These are phyloP conservation scores for Eleutherodactylus coqui DNA, from an alignment of 2,797 vertebrate species.

Conservation along the genomic window DNA sequence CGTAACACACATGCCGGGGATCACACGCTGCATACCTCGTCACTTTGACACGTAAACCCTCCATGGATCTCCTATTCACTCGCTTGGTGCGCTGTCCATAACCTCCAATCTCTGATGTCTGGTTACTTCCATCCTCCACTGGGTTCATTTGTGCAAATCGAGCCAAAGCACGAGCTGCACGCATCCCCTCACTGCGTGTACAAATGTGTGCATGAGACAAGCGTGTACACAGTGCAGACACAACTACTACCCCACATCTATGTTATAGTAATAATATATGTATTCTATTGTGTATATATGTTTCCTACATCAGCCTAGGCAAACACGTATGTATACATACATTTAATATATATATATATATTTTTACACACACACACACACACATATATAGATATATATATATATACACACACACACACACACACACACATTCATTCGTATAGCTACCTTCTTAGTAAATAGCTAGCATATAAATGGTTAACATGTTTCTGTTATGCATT, in stretches of 20 bases:
- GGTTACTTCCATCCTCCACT: slow-evolving; percentile 34
- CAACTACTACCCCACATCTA: slow-evolving; percentile 30
- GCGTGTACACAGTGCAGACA: slow-evolving; percentile 8
- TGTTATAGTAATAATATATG: too few relatives aligned
- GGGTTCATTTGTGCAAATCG: slow-evolving; percentile 57
- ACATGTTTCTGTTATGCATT: too few relatives aligned
- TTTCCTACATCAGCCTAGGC: too few relatives aligned
- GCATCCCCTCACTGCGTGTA: slow-evolving; percentile 38
- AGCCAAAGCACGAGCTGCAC: slow-evolving; percentile 52
- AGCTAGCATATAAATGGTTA: too few relatives aligned
- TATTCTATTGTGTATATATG: too few relatives aligned
- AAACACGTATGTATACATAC: not conserved
- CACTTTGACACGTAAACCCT: slow-evolving; percentile 42
- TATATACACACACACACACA: too few relatives aligned
- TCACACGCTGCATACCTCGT: slow-evolving; percentile 8
- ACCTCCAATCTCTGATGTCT: slow-evolving; percentile 26
- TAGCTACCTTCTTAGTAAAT: too few relatives aligned
- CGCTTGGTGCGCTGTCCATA: slow-evolving; percentile 37
- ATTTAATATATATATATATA: too few relatives aligned
- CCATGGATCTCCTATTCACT: not conserved
- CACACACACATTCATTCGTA: too few relatives aligned
- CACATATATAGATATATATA: too few relatives aligned
- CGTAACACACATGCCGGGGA: not conserved
- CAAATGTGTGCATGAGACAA: not conserved
- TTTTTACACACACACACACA: too few relatives aligned